These are phyloP conservation scores for Megaceryle alcyon DNA, from an alignment of 2,797 vertebrate genomes.

Conservation along the genomic window DNA sequence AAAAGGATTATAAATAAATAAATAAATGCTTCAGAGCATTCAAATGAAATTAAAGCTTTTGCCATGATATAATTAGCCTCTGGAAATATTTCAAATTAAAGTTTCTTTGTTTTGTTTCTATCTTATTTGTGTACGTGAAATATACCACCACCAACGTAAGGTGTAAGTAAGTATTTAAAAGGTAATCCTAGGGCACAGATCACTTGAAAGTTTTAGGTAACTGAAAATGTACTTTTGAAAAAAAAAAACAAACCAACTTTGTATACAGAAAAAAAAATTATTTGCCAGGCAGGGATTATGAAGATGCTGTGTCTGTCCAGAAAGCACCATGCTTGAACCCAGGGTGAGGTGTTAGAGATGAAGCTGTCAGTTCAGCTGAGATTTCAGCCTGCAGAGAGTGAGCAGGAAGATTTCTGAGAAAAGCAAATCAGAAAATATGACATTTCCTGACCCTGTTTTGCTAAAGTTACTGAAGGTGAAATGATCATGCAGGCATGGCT, in stretches of 20 bases:
- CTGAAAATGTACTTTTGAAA: not conserved
- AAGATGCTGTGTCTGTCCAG: not conserved
- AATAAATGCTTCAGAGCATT: not conserved
- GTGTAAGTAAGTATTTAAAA: not conserved
- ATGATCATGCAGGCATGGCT: not conserved
- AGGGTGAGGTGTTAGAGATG: not conserved
- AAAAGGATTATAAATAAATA: rapidly evolving
- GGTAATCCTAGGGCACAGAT: not conserved
- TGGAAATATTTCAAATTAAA: not conserved
- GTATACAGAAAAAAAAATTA: not conserved
- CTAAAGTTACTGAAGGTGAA: not conserved
- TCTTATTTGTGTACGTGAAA: not conserved
- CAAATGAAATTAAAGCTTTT: not conserved
- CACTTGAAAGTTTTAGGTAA: not conserved
- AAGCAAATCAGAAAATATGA: not conserved
- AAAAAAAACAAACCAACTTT: not conserved
- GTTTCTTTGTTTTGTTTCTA: not conserved
- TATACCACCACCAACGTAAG: not conserved
- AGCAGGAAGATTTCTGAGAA: not conserved
- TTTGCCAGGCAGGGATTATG: not conserved
- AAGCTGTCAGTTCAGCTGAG: not conserved
- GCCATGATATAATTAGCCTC: not conserved
- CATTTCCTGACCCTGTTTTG: not conserved
- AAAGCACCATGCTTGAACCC: not conserved
- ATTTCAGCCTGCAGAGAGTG: not conserved